Base-by-base conservation (phyloP, 2,888 invertebrate species). In the Choreutis nemorana region DNA sequence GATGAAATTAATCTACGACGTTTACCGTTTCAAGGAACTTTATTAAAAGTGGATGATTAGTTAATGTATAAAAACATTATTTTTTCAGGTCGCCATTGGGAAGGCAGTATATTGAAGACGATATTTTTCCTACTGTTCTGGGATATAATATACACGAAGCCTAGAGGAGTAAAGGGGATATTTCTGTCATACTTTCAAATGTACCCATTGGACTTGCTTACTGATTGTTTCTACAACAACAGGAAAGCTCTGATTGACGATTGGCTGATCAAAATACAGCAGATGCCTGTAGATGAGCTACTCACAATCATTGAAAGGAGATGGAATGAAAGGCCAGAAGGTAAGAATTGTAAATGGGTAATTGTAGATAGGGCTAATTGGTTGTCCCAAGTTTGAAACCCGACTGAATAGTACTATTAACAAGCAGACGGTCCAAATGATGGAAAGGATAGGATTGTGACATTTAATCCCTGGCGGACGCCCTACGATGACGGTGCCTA, bases 81-180 rank as follows among this genome's bases (percentile, higher is more conserved):
- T 21, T 13, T 59, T 60, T 1, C 54, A 85, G 87, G 87, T 7
- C 64, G 84, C n/a, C 91, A 91, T 55, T 87, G 86, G 49, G 91
- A 91, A 58, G 87, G 89, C 2, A 64, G 81, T 1, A 77, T 87
- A 9, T 72, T 88, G 4, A 70, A 72, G 2, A 81, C 83, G 1
- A 55, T 91, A 31, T 87, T 87, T 57, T 77, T 75, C 20, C 62
- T 89, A 0, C 61, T 90, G 4, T 90, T 93, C 60, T 94, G 92
- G 91, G 88, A 92, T 40, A 83, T 91, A 2, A 83, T 94, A 26
- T 72, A 80, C 37, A 64, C 86, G 8, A 72, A 77, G 28, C 64
- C 71, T 1, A 68, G 78, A 1, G 52, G 50, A 5, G 48, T 55
- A 0, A 35, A 35, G 1, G 87, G 89, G 34, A 72, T 83, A 7